Conservation (phyloP, 2,113 vertebrate genomes). For the Pitta sordida region DNA sequence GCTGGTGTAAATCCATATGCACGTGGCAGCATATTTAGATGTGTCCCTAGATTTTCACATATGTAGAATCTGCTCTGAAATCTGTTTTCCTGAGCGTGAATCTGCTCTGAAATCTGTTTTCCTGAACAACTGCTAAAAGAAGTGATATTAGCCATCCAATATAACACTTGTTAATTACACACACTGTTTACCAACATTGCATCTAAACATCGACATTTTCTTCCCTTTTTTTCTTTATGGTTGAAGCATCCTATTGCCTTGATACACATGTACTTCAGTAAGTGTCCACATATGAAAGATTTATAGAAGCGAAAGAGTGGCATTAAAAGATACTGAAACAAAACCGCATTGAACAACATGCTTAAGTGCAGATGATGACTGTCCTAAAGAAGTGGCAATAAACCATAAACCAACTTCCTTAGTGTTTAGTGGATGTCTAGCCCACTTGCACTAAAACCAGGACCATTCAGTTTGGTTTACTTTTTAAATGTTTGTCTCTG, state of each 20-base stretch:
- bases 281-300: neutral
- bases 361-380: neutral
- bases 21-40: neutral
- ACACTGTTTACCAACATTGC: neutral
- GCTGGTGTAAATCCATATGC: neutral
- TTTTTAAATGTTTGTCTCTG: neutral
- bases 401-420: neutral
- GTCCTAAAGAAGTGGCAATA: neutral
- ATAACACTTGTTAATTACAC: constrained; percentile 32
- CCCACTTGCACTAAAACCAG: neutral
- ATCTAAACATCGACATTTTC: neutral
- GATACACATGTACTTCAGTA: neutral
- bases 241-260: neutral
- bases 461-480: neutral
- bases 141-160: constrained; percentile 28
- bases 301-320: neutral
- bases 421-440: neutral
- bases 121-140: constrained; percentile 32
- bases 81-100: constrained; percentile 8
- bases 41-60: neutral
- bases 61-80: constrained; percentile 23
- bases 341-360: neutral
- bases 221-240: neutral
- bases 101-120: constrained; percentile 52
- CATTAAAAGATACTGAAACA: neutral